Percentiles rank a stretch among this genome's conserved stretches.
Evolutionary conservation across 2,888 invertebrate species (phyloP).

Genomic region (Macrophya alboannulata): DNA sequence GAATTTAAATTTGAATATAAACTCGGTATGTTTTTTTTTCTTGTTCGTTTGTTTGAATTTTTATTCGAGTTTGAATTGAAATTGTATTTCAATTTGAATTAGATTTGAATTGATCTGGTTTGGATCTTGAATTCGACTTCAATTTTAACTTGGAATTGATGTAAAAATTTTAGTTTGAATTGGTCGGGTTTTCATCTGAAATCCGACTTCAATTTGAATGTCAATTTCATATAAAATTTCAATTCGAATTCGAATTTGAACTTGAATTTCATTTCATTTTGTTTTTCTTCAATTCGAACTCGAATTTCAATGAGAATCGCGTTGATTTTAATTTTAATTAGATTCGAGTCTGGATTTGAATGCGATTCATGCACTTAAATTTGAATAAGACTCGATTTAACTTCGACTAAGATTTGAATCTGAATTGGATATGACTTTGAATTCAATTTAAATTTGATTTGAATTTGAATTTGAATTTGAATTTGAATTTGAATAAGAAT

Average conservation of each 20-base stretch:
- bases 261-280: not conserved
- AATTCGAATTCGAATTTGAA: not conserved
- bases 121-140: not conserved
- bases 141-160: too few species aligned
- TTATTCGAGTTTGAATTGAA: not conserved
- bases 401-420: constrained; percentile 69
- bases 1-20: not conserved
- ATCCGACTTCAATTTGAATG: not conserved
- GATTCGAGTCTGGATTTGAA: not conserved
- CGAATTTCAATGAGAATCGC: not conserved
- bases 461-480: not conserved
- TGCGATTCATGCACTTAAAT: not conserved
- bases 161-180: not conserved
- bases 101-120: not conserved
- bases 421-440: not conserved
- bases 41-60: not conserved
- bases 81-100: not conserved
- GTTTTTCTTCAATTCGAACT: not conserved
- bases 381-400: constrained; percentile 66
- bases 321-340: not conserved
- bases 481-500: not conserved
- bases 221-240: not conserved
- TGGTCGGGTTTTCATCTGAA: too few species aligned
- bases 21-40: not conserved
- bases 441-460: not conserved